Evolutionary conservation across 2,888 invertebrate genomes (phyloP).

Genomic region (Melanchra persicariae): DNA sequence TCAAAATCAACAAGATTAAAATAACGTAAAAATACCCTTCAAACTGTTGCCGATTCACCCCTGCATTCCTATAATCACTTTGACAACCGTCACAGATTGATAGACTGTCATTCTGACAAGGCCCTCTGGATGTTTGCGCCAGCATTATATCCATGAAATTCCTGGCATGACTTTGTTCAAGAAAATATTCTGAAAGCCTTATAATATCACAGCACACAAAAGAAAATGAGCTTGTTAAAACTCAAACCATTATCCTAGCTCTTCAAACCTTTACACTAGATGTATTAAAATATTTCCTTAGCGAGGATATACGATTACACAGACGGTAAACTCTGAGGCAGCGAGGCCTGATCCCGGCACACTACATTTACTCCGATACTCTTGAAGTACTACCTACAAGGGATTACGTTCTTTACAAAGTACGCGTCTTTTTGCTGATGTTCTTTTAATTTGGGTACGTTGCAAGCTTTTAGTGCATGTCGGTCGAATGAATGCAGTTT

Average conservation of each 20-base stretch:
- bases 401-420: conserved; percentile 57
- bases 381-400: conserved; percentile 55
- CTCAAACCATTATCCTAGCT: conserved; percentile 10
- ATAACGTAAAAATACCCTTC: too few relatives aligned
- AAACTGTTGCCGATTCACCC: too few relatives aligned
- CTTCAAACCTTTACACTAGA: conserved; percentile 25
- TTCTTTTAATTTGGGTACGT: conserved; percentile 38
- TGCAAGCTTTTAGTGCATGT: conserved; percentile 24
- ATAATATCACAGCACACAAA: neutral
- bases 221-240: conserved; percentile 8
- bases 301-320: conserved; percentile 59
- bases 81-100: too few relatives aligned
- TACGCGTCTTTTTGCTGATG: conserved; percentile 29
- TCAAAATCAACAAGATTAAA: too few relatives aligned
- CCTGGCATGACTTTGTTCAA: neutral
- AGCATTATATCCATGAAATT: too few relatives aligned
- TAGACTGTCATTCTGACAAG: too few relatives aligned
- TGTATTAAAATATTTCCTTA: conserved; percentile 59
- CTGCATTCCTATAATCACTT: too few relatives aligned
- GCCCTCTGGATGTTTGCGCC: too few relatives aligned
- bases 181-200: neutral
- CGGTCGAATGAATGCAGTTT: neutral
- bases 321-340: conserved; percentile 62
- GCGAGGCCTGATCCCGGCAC: conserved; percentile 56
- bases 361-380: conserved; percentile 66